phyloP scores from a whole-genome alignment of 1,140 invertebrate genomes.

The Chymomyza costata region DNA sequence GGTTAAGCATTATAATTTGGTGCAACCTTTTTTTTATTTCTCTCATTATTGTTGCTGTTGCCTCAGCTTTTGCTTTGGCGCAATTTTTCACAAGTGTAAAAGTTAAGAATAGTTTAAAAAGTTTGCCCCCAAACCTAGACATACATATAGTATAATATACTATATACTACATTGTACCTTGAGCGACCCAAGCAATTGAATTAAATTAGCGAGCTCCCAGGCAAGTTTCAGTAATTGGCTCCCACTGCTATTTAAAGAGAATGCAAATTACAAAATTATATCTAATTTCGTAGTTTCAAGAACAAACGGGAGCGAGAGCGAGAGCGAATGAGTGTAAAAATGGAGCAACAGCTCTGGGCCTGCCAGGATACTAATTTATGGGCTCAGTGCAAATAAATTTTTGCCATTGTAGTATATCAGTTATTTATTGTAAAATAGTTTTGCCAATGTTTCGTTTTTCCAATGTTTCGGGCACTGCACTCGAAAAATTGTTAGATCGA shows the following conservation, averaged over 20 bases:
- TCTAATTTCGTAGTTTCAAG: slow-evolving; percentile 31
- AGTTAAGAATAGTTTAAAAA: slow-evolving; percentile 62
- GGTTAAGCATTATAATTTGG: slow-evolving; percentile 71
- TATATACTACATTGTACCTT: no score
- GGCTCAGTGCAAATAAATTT: slow-evolving; percentile 16
- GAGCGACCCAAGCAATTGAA: slow-evolving; percentile 43
- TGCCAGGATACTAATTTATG: slow-evolving; percentile 53
- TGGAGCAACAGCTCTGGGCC: no score
- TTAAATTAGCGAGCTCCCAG: slow-evolving; percentile 36
- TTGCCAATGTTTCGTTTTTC: no score
- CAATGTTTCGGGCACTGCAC: slow-evolving; percentile 25
- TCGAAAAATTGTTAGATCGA: slow-evolving; percentile 61
- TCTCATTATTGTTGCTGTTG: neutral
- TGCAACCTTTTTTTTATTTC: slow-evolving; percentile 41
- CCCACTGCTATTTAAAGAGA: neutral
- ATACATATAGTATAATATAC: no score
- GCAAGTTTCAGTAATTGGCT: no score
- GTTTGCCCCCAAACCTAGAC: slow-evolving; percentile 23
- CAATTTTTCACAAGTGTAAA: slow-evolving; percentile 30
- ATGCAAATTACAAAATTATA: slow-evolving; percentile 41
- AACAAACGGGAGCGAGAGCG: no score
- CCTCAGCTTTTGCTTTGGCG: slow-evolving; percentile 11
- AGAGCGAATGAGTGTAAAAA: no score
- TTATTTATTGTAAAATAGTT: slow-evolving; percentile 69
- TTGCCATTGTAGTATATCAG: slow-evolving; percentile 25